A percentile compares a stretch with the other conserved stretches of the same genome.
phyloP scores from a whole-genome alignment of 2,113 vertebrate species.

The Egretta garzetta region DNA sequence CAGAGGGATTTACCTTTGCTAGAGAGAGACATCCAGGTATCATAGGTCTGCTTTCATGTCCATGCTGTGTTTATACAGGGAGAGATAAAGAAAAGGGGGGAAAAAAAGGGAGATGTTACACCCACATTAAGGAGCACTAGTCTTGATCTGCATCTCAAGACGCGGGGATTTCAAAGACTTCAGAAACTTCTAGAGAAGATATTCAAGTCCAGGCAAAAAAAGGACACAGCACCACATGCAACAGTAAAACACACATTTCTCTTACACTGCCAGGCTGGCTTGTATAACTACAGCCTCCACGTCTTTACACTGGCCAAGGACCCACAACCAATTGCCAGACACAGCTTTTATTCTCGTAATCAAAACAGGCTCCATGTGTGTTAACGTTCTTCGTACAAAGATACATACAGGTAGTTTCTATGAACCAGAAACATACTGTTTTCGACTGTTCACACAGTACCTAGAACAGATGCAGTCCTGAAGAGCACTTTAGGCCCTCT shows the following conservation, averaged over 20 bases:
- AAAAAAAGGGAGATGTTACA: neutral
- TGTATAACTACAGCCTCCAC: neutral
- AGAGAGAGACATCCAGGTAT: rapidly evolving
- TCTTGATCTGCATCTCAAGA: neutral
- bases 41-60: neutral
- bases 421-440: slow-evolving; percentile 28
- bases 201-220: neutral
- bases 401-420: slow-evolving; percentile 27
- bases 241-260: neutral
- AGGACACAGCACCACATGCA: neutral
- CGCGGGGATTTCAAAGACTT: neutral
- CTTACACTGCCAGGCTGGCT: neutral
- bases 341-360: slow-evolving; percentile 19
- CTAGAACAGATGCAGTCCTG: slow-evolving; percentile 1
- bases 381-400: slow-evolving; percentile 42
- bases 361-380: neutral
- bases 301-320: neutral
- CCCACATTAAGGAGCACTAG: neutral
- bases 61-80: neutral
- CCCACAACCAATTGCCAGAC: neutral
- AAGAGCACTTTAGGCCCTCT: neutral
- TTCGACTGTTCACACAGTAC: neutral
- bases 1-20: neutral
- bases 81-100: neutral
- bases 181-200: neutral